Base-by-base conservation (phyloP, 2,113 vertebrate genomes). In the Petrocephalus zakoni region DNA sequence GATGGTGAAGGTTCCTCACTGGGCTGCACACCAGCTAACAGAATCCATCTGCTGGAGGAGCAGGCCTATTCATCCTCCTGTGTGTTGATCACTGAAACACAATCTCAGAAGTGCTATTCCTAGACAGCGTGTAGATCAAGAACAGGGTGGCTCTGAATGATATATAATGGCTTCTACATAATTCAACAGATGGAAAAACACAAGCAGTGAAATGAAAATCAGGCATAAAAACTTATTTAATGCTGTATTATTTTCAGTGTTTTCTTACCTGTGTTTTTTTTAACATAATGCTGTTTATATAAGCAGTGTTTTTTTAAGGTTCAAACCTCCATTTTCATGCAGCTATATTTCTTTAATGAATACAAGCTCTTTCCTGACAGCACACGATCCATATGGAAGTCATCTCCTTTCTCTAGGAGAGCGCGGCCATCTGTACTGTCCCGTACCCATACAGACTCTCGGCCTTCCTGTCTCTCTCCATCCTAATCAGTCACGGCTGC, bases 11-110 rank as follows among this genome's bases (percentile, higher is more conserved):
- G 53, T 75, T 47, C 37, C 29, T 64, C 34, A 55, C 46, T 88
- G 25, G 51, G 72, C 51, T 85, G 58, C 88, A 88, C 87, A 82
- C 88, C 87, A 84, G 83, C 88, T 90, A 37, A 88, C 78, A 75
- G 46, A 88, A 90, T 81, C 89, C 90, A 88, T 78, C 88, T 90
- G 82, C 87, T 90, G 85, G 86, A 90, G 87, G 86, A 88, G 75
- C 68, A 5, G 87, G 51, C 86, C 25, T 61, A 58, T 56, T 86
- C 53, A 29, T 25, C 85, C 85, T 47, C 46, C 58, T 15, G 29
- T 87, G 86, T 87, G 86, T 15, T n/a, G 56, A 42, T 37, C 42
- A 29, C 21, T 42, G 86, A 64, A 87, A 87, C 34, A 64, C 25
- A 46, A 64, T 64, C 34, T 87, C 37, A 55, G 51, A 53, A 46